These are phyloP conservation scores for Puntigrus tetrazona DNA, from an alignment of 2,113 vertebrate species.

Conservation along the genomic window DNA sequence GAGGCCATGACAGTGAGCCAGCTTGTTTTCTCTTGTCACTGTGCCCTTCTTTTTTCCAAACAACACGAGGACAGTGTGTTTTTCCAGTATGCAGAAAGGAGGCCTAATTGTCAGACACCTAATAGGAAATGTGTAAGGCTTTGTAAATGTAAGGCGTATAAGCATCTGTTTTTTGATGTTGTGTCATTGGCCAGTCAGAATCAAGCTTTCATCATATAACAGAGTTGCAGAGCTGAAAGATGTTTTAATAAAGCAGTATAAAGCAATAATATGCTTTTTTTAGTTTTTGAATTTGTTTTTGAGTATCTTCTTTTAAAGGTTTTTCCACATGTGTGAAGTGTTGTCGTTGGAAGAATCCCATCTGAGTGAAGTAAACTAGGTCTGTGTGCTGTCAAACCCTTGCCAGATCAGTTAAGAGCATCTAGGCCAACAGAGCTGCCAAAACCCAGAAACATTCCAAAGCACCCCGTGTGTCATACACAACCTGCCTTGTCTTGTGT, in stretches of 20 bases:
- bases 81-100: not conserved
- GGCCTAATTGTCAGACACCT: not conserved
- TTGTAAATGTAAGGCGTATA: not conserved
- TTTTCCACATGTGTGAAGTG: not conserved
- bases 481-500: slow-evolving; percentile 22
- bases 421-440: not conserved
- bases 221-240: not conserved
- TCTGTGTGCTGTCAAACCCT: not conserved
- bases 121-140: not conserved
- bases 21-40: not conserved
- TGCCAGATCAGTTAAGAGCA: not conserved
- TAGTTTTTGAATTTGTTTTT: not conserved
- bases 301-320: not conserved
- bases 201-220: too few relatives aligned
- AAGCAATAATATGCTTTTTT: too few relatives aligned
- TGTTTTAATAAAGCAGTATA: not conserved
- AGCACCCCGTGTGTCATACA: not conserved
- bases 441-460: not conserved
- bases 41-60: slow-evolving; percentile 39
- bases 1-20: slow-evolving; percentile 23
- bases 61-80: slow-evolving; percentile 19
- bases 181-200: too few relatives aligned
- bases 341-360: not conserved
- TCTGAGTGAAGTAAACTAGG: not conserved
- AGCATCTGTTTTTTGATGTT: not conserved